Conservation (phyloP, 2,888 invertebrate genomes). For the Watsonalla cultraria region DNA sequence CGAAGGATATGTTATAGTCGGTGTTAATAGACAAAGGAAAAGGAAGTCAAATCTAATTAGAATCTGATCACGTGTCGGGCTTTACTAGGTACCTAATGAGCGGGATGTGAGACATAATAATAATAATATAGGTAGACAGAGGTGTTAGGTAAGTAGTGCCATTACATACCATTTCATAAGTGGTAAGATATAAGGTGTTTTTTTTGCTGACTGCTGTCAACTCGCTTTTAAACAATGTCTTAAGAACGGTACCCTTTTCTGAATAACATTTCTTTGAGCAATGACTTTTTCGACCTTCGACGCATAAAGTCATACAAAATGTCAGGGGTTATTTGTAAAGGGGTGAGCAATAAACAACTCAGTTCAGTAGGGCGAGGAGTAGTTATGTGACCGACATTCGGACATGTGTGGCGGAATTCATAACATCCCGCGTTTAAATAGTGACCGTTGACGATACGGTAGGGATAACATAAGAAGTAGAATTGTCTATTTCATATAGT, state of each 20-base stretch:
- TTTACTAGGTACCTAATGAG: conserved; percentile 1
- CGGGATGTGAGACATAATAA: background rate
- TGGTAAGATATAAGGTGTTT: too few relatives aligned
- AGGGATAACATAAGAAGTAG: too few relatives aligned
- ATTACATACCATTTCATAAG: too few relatives aligned
- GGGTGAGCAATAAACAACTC: background rate
- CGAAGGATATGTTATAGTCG: background rate
- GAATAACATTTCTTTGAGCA: background rate
- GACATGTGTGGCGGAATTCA: background rate
- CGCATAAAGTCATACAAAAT: background rate
- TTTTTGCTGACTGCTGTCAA: too few relatives aligned
- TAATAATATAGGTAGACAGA: too few relatives aligned
- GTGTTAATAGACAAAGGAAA: conserved; percentile 3
- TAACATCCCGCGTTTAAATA: background rate
- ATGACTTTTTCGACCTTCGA: background rate
- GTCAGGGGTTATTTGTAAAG: background rate
- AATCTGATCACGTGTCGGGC: conserved; percentile 35
- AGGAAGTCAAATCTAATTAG: conserved; percentile 45
- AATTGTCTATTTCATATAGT: too few relatives aligned
- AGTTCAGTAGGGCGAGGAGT: background rate
- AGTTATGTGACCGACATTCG: background rate
- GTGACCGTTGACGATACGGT: too few relatives aligned
- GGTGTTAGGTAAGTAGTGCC: too few relatives aligned
- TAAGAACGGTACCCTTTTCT: too few relatives aligned
- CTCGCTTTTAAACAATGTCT: too few relatives aligned